Percentiles rank a stretch among this genome's conserved stretches.
Conservation (phyloP, 2,113 vertebrate species). For the Benthochromis sp. region DNA sequence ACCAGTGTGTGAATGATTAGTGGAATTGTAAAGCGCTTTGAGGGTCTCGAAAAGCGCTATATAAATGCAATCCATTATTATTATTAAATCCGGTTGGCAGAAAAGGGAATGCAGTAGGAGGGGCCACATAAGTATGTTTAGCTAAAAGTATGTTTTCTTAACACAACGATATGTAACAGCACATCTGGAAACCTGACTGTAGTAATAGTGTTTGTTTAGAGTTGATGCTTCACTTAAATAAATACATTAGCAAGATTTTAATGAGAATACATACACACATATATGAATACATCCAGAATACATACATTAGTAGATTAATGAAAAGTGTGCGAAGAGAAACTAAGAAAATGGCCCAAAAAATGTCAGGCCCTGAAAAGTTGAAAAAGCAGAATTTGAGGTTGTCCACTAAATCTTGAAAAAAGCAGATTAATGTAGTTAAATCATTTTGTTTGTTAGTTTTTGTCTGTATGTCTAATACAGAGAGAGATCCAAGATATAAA, state of each 20-base stretch:
- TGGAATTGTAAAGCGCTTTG: background rate
- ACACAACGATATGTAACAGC: background rate
- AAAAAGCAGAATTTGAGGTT: background rate
- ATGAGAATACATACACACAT: background rate
- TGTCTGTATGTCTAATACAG: background rate
- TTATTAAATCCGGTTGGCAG: background rate
- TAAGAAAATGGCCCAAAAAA: background rate
- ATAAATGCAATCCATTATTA: background rate
- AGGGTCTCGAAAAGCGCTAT: rapidly evolving
- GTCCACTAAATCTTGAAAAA: background rate
- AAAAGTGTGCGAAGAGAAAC: background rate
- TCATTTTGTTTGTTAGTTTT: background rate
- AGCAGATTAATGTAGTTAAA: background rate
- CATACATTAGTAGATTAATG: background rate
- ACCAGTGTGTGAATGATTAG: background rate
- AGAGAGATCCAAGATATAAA: background rate
- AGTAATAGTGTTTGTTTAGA: background rate
- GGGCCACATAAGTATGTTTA: background rate
- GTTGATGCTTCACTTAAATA: background rate
- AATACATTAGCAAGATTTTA: background rate
- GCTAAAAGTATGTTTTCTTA: background rate
- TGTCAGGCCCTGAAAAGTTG: background rate
- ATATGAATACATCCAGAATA: background rate
- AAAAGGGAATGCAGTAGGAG: background rate
- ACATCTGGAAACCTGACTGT: background rate